A percentile compares a stretch with the other conserved stretches of the same genome.
Evolutionary conservation across 2,113 vertebrate genomes (phyloP).

Genomic region (Cervus canadensis): DNA sequence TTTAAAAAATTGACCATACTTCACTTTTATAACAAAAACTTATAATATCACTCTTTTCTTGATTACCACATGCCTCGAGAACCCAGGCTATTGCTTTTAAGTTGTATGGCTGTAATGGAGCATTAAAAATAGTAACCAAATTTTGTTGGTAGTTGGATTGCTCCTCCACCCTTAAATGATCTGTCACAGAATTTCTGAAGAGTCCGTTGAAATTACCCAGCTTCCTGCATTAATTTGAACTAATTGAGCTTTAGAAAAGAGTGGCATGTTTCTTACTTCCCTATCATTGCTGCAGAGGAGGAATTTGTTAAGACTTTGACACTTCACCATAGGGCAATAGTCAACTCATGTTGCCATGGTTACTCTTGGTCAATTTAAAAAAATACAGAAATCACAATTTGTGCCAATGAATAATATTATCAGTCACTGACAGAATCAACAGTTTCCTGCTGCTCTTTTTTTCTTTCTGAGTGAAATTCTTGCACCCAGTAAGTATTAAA

Average conservation of each 20-base stretch:
- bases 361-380: constrained; percentile 27
- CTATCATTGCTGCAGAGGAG: not conserved
- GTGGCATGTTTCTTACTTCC: not conserved
- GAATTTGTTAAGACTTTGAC: constrained; percentile 35
- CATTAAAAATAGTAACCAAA: not conserved
- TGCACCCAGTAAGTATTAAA: not conserved
- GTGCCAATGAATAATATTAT: constrained; percentile 34
- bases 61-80: not conserved
- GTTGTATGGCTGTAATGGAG: not conserved
- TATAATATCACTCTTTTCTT: not conserved
- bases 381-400: constrained; percentile 12
- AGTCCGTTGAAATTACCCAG: not conserved
- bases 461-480: not conserved
- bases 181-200: constrained; percentile 32
- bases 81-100: not conserved
- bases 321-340: constrained; percentile 21
- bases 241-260: constrained; percentile 24
- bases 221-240: constrained; percentile 30
- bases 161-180: not conserved
- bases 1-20: not conserved
- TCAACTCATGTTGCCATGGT: constrained; percentile 48
- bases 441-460: constrained; percentile 21
- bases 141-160: not conserved
- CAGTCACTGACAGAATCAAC: constrained; percentile 5
- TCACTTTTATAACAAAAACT: not conserved